phyloP scores from a whole-genome alignment of 2,888 invertebrate species.

The Drosophila paramelanica region DNA sequence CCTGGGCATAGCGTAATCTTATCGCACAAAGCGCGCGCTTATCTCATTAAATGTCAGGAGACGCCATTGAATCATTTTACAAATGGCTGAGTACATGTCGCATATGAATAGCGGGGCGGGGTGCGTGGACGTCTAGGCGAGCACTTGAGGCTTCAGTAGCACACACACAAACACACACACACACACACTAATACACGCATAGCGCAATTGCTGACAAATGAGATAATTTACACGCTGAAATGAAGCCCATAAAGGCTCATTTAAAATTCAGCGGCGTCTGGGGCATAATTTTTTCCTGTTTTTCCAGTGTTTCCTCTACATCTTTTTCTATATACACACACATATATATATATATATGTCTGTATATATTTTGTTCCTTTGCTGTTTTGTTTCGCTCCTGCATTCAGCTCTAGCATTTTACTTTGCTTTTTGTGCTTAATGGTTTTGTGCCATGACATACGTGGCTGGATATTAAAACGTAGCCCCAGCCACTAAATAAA shows the following conservation, averaged over 20 bases:
- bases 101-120: conserved; percentile 50
- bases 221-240: conserved; percentile 81
- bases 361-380: conserved; percentile 32
- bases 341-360: background rate
- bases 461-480: conserved; percentile 79
- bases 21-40: conserved; percentile 70
- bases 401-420: conserved; percentile 70
- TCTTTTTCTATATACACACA: conserved; percentile 15
- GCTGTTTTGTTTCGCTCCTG: conserved; percentile 44
- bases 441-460: conserved; percentile 81
- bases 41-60: conserved; percentile 77
- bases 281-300: conserved; percentile 76
- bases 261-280: conserved; percentile 81
- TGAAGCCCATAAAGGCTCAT: conserved; percentile 81
- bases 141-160: conserved; percentile 53
- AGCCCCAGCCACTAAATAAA: conserved; percentile 39
- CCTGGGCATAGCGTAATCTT: conserved; percentile 59
- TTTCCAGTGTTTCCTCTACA: conserved; percentile 15
- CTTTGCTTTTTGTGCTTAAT: conserved; percentile 73
- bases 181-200: conserved; percentile 27
- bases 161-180: conserved; percentile 17
- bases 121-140: conserved; percentile 43
- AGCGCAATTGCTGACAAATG: conserved; percentile 81
- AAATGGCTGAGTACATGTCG: conserved; percentile 77
- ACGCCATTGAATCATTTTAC: conserved; percentile 79